Evolutionary conservation across 2,888 invertebrate species (phyloP).

Genomic region (Oscheius sp.): DNA sequence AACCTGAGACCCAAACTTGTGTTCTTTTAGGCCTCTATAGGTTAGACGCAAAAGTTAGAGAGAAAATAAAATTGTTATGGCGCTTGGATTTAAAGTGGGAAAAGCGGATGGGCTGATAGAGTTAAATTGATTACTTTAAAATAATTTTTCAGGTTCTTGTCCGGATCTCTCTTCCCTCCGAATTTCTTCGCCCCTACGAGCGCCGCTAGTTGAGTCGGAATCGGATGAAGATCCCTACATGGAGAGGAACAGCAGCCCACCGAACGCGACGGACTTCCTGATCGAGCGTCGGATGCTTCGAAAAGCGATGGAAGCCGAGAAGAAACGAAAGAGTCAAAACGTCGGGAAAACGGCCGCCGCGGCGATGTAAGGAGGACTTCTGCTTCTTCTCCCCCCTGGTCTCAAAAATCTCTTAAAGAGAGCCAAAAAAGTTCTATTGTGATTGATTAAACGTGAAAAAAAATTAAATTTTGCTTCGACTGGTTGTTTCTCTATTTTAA

Average conservation of each 20-base stretch:
- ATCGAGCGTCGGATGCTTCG: constrained; percentile 47
- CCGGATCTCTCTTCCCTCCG: constrained; percentile 40
- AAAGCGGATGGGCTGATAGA: no score
- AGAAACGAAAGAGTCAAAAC: constrained; percentile 28
- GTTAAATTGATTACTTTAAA: no score
- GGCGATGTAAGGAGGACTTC: constrained; percentile 45
- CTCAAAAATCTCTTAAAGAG: no score
- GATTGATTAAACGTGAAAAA: no score
- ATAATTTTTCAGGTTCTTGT: constrained; percentile 40
- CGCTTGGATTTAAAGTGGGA: no score
- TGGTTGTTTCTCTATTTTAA: no score
- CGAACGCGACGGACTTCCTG: constrained; percentile 43
- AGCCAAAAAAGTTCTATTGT: no score
- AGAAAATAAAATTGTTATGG: no score
- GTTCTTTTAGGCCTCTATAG: no score
- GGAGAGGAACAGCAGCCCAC: constrained; percentile 39
- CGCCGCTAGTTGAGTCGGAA: constrained; percentile 48
- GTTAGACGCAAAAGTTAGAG: no score
- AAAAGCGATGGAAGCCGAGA: constrained; percentile 42
- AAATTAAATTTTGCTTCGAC: no score
- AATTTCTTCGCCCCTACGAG: constrained; percentile 21
- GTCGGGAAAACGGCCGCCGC: constrained; percentile 34
- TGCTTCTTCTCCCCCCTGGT: constrained; percentile 3
- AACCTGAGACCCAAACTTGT: no score
- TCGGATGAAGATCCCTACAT: constrained; percentile 50